Conservation (phyloP, 2,797 vertebrate genomes). For the Hyperoplus immaculatus region DNA sequence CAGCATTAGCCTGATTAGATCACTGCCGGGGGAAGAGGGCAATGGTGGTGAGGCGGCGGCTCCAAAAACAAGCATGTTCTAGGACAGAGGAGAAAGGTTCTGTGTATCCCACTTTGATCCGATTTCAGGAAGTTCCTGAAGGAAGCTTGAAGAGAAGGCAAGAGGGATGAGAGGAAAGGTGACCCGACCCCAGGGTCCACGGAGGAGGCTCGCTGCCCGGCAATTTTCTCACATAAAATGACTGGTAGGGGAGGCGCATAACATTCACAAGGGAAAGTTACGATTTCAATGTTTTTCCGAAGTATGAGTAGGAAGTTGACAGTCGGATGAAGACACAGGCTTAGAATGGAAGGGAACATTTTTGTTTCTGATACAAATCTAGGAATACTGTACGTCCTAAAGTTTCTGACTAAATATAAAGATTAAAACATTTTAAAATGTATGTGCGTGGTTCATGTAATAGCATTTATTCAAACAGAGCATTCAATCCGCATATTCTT, state of each 20-base stretch:
- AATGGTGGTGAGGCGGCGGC: slow-evolving; percentile 24
- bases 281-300: slow-evolving; percentile 25
- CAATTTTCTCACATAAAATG: slow-evolving; percentile 40
- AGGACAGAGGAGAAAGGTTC: slow-evolving; percentile 39
- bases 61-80: slow-evolving; percentile 64
- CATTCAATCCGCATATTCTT: background rate
- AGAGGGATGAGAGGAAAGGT: slow-evolving; percentile 56
- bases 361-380: slow-evolving; percentile 50
- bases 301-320: slow-evolving; percentile 18
- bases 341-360: background rate
- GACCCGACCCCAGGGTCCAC: slow-evolving; percentile 48
- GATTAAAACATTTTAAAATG: background rate
- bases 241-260: slow-evolving; percentile 17
- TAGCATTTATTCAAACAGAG: slow-evolving; percentile 10
- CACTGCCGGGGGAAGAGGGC: slow-evolving; percentile 36
- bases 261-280: slow-evolving; percentile 31
- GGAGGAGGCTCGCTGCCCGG: slow-evolving; percentile 28
- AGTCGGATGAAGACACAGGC: slow-evolving; percentile 1
- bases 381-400: slow-evolving; percentile 20
- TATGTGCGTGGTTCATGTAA: slow-evolving; percentile 9
- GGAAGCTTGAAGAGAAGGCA: slow-evolving; percentile 55
- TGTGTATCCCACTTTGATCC: slow-evolving; percentile 70
- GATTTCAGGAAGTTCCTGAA: slow-evolving; percentile 63
- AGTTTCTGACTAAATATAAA: slow-evolving; percentile 32
- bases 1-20: slow-evolving; percentile 69